A percentile compares a stretch with the other conserved stretches of the same genome.
Evolutionary conservation across 2,797 vertebrate genomes (phyloP).

Genomic region (Malacoctenus gilli): DNA sequence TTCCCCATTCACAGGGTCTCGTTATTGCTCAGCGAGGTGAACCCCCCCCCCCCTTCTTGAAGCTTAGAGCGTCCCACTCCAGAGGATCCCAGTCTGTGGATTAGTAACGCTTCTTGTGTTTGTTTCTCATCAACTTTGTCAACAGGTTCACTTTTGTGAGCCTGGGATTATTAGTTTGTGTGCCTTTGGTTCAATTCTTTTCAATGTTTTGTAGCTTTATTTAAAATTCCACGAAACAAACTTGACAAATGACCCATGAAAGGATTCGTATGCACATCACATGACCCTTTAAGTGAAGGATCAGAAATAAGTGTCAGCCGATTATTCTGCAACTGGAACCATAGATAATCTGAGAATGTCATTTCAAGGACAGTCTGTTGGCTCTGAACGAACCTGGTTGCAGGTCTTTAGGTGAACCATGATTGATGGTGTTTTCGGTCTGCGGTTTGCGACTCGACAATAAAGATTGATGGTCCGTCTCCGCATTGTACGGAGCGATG

Average conservation of each 20-base stretch:
- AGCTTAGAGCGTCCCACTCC: conserved; percentile 18
- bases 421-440: conserved; percentile 35
- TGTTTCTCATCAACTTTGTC: conserved; percentile 4
- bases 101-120: conserved; percentile 33
- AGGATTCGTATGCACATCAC: too few species aligned
- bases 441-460: conserved; percentile 46
- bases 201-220: too few species aligned
- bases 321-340: too few species aligned
- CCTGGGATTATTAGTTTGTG: too few species aligned
- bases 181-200: too few species aligned
- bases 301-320: too few species aligned
- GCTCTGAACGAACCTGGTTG: too few species aligned
- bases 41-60: conserved; percentile 36
- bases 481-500: neutral
- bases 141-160: neutral
- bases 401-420: conserved; percentile 10
- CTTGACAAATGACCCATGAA: too few species aligned
- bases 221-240: too few species aligned
- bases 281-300: too few species aligned
- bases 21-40: conserved; percentile 48
- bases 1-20: conserved; percentile 54
- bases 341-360: too few species aligned
- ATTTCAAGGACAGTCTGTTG: too few species aligned
- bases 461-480: conserved; percentile 33
- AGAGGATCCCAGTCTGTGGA: conserved; percentile 24